Evolutionary conservation across 2,888 invertebrate genomes (phyloP), one percentile per base, ranked within the genome.

Genomic region (Synanthedon vespiformis): DNA sequence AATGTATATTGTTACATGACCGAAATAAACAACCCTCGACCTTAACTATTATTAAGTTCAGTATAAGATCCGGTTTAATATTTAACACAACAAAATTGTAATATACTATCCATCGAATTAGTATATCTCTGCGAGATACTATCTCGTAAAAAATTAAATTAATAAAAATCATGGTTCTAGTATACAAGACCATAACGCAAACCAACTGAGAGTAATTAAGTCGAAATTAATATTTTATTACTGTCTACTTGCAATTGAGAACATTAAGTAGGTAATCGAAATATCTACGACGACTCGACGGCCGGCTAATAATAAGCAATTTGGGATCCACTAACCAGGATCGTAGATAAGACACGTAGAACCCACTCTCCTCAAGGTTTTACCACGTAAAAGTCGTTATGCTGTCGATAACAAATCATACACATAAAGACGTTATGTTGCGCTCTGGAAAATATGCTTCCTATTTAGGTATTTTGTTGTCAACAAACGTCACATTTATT

Each of bases 301-400:
- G 12, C 12, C 27, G 50, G 22, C 34, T 50, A 13, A 27, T 66
- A 67, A 63, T 60, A 68, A 67, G 65, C 64, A 63, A 68, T 68
- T 72, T 67, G 63, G 61, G 57, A 52, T 60, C 56, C 54, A 50
- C 50, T 41, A 57, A 61, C 65, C 48, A 18, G 51, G 56, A 56
- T 56, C 34, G 5, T 6, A 64, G 74, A 74, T 74, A 72, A 56
- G 51, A 41, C 73, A 74, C 73, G 74, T 56, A 54, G 48, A 12
- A 51, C 52, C 50, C 27, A 53, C 55, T 57, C 57, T 57, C n/a
- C 50, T n/a, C 5, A 50, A 50, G 12, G 50, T 50, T 50, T n/a
- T 40, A 11, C 48, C 18, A 48, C 48, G 22, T 48, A 48, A 48
- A 48, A 13, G 22, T 16, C 16, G 48, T 48, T 48, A 48, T 18